Base-by-base conservation (phyloP, 1,140 invertebrate genomes). In the Caenorhabditis brenneri region DNA sequence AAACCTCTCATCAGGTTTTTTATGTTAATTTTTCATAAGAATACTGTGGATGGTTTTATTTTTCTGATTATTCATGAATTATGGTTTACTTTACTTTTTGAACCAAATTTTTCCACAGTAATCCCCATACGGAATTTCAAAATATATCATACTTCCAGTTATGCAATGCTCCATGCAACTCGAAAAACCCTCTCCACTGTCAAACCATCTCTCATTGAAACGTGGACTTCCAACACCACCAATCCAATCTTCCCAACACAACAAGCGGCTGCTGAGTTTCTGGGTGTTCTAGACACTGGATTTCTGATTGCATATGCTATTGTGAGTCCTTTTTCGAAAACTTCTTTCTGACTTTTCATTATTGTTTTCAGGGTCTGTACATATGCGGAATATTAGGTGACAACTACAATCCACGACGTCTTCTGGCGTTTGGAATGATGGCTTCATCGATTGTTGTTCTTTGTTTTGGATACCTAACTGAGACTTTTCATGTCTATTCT, bases 181-280 rank as follows among this genome's bases (percentile, higher is more conserved):
- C 79, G 84, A 36, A 85, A 85, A 27, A 85, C 84, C 3, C 27
- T 85, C 24, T 85, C 84, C 5, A 85, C 79, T 51, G 84, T 78
- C 2, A 85, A 85, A 53, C 79, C 79, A 24, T 85, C 84, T 27
- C 60, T 85, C 16, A 85, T 85, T 31, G 22, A 48, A 19, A 55
- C 48, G 3, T 85, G 84, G 84, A 85, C 80, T 6, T 42, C 33
- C 10, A 85, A 85, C 22, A 74, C 79, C 3, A 33, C 84, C 0
- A 39, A 19, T 48, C 27, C 27, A 24, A 5, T 85, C 1, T 85
- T 85, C 36, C 84, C 84, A 39, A 42, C 46, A n/a, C n/a, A 51
- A 19, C 42, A 85, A 31, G 79, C 79, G 7, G 84, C 84, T 12
- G 58, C 79, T 31, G 80, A 85, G 39, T 85, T 85, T 33, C 60